Evolutionary conservation across 1,140 invertebrate genomes (phyloP), one percentile per base, ranked within the genome.

Genomic region (Apis cerana): DNA sequence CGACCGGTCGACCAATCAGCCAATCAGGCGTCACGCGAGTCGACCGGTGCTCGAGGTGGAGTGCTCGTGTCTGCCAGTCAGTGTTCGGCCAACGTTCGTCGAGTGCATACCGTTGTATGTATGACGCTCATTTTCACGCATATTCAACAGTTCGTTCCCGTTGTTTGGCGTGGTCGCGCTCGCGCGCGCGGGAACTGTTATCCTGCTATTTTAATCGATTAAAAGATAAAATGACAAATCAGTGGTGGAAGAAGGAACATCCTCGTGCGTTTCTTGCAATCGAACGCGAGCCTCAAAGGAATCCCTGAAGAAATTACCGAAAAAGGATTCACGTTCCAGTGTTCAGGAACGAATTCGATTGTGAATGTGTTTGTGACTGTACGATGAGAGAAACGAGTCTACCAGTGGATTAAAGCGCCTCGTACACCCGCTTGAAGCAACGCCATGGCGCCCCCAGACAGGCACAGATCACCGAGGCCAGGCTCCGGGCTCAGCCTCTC

Each of bases 401-500:
- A 23, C 48, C 61, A 54, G 52, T 83, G 82, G 82, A 83, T 83
- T 83, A 80, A 83, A 27, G 43, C 64, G 58, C 27, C 78, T 2
- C 5, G 8, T 50, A 58, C 13, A 70, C 11, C 33, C 43, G 50
- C 15, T 21, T 62, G 59, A 82, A 69, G 62, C 19, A 59, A 75
- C 77, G 64, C 54, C 75, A 93, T 93, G 92, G 92, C 92, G 89
- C 92, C 92, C 79, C 92, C 92, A 78, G 91, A 93, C 85, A 92
- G 90, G 75, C 88, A 90, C 85, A 88, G 91, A 87, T 88, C 90
- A 71, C 83, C 89, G 69, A 90, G 91, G 71, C 91, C 91, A 83
- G 90, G 86, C 50, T 91, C 92, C 1, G 91, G 91, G 52, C 89
- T 92, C 80, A 93, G 92, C 86, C 91, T 91, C 85, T 93, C 92